phyloP scores from a whole-genome alignment of 2,113 vertebrate genomes.

The Ciconia boyciana region DNA sequence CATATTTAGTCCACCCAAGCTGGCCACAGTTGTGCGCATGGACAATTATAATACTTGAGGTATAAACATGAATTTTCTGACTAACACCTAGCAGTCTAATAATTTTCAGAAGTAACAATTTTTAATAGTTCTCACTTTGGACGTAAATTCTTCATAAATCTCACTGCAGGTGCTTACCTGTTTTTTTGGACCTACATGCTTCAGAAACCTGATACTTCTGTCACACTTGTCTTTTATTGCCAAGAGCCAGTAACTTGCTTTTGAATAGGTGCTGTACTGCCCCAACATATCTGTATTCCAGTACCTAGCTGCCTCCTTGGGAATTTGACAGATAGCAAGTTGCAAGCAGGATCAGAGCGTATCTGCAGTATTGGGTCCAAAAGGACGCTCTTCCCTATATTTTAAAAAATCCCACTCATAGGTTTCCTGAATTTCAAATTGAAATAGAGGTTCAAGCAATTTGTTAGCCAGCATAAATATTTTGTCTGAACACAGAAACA shows the following conservation, averaged over 20 bases:
- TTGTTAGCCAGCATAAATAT: not conserved
- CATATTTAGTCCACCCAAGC: not conserved
- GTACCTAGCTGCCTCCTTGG: not conserved
- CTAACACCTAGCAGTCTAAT: not conserved
- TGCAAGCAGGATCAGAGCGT: not conserved
- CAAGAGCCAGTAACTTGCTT: not conserved
- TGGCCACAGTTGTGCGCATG: not conserved
- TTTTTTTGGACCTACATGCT: not conserved
- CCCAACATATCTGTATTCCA: not conserved
- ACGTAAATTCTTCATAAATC: not conserved
- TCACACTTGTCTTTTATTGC: not conserved
- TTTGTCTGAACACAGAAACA: not conserved
- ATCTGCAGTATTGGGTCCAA: not conserved
- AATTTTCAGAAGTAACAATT: not conserved
- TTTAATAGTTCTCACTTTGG: not conserved
- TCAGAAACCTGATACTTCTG: not conserved
- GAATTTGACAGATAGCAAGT: not conserved
- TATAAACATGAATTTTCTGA: not conserved
- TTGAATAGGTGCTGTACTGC: not conserved
- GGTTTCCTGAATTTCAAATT: not conserved
- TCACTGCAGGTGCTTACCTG: fast-evolving
- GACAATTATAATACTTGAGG: not conserved
- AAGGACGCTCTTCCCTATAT: not conserved
- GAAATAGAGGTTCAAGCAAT: not conserved
- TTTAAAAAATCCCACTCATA: not conserved